phyloP scores from a whole-genome alignment of 2,797 vertebrate species.

The Phrynocephalus guinanensis region DNA sequence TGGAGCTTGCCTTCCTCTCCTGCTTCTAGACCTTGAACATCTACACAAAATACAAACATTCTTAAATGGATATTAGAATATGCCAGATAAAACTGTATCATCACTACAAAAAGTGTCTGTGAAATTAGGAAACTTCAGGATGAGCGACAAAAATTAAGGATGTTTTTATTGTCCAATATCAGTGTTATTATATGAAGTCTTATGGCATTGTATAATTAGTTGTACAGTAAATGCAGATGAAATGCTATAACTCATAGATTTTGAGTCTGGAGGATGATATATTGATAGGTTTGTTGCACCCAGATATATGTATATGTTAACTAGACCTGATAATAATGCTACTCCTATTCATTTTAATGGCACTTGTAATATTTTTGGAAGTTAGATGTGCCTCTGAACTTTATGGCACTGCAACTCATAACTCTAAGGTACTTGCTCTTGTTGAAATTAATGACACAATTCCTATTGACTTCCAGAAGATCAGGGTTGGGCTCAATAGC shows the following conservation, averaged over 20 bases:
- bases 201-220: neutral
- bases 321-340: slow-evolving; percentile 11
- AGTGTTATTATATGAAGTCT: neutral
- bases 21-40: no score
- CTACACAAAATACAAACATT: no score
- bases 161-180: neutral
- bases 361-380: slow-evolving; percentile 25
- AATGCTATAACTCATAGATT: neutral
- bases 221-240: neutral
- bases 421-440: slow-evolving; percentile 19
- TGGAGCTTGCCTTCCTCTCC: no score
- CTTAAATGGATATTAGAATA: no score
- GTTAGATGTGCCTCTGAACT: slow-evolving; percentile 28
- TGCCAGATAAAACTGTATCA: no score
- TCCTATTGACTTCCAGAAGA: slow-evolving; percentile 4
- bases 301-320: neutral
- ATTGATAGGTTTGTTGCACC: neutral
- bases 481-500: slow-evolving; percentile 12
- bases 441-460: neutral
- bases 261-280: neutral
- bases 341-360: slow-evolving; percentile 10
- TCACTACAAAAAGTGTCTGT: no score
- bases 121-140: no score
- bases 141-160: neutral
- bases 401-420: slow-evolving; percentile 16